Evolutionary conservation across 2,888 invertebrate species (phyloP), one percentile per base, ranked within the genome.

Genomic region (Ichneumon xanthorius): DNA sequence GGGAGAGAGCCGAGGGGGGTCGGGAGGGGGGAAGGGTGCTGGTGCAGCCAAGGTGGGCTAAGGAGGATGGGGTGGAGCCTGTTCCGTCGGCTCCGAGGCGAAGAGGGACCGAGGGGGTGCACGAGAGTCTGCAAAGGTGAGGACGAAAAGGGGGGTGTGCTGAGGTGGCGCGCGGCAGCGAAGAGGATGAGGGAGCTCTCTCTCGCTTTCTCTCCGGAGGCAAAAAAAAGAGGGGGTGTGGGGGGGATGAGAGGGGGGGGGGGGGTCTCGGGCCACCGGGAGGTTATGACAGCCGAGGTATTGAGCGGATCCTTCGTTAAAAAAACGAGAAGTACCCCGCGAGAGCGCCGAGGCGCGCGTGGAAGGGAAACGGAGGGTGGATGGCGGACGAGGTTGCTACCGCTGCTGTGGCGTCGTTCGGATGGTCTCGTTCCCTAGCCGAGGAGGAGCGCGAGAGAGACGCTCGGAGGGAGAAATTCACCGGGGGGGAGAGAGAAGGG

Each of bases 261-360:
- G n/a, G n/a, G n/a, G n/a, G n/a, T 82, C 81, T 86, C 76, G 83
- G 84, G 86, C 86, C 82, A 85, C 89, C 91, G 91, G 91, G 92
- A 92, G 93, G 93, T 93, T 93, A 93, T 93, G 93, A 93, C 93
- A 93, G 93, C 92, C 93, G 92, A 93, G 93, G 93, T 93, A 93
- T 93, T 93, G 93, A 93, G 93, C 93, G 93, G 93, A 93, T 93
- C 93, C 93, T 93, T 93, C 93, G 92, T 93, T 92, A 92, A 93
- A 93, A 88, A 93, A 92, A 91, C 90, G 90, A 91, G 89, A 91
- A 91, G 91, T 89, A 91, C 89, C 89, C 90, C 89, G 88, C 89
- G 88, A 90, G 90, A 88, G 90, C 89, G 88, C 85, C 80, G 80
- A 71, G 53, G 58, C 73, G 71, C 65, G 83, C 70, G 80, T 79